Evolutionary conservation across 2,888 invertebrate species (phyloP).

Genomic region (Nemotelus nigrinus): DNA sequence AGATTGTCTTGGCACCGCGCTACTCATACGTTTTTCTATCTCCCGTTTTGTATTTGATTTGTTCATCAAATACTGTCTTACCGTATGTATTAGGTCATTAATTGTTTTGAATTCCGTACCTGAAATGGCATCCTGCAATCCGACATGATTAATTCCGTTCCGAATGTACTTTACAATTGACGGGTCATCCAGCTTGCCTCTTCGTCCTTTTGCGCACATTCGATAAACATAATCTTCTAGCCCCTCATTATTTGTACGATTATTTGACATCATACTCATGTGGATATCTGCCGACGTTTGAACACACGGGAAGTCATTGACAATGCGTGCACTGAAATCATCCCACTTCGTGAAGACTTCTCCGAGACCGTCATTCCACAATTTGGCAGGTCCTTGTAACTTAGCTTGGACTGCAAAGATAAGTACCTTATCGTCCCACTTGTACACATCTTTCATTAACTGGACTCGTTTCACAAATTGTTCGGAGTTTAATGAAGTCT

Average conservation of each 20-base stretch:
- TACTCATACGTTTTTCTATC: too few species aligned
- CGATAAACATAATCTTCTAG: neutral
- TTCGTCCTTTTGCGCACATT: neutral
- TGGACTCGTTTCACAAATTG: neutral
- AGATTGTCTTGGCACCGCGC: too few species aligned
- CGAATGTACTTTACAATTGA: neutral
- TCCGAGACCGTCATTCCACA: neutral
- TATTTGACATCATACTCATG: neutral
- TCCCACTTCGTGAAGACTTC: neutral
- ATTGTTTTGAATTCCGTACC: neutral
- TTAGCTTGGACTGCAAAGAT: slow-evolving; percentile 5
- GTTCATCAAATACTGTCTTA: too few species aligned
- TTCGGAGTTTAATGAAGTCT: neutral
- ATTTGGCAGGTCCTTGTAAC: neutral
- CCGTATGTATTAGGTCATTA: too few species aligned
- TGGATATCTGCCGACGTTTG: neutral
- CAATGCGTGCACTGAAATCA: neutral
- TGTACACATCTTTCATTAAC: neutral
- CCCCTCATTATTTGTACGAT: neutral
- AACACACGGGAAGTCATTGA: neutral
- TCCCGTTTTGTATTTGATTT: too few species aligned
- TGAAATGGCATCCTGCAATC: neutral
- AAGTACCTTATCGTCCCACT: neutral
- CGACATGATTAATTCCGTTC: neutral
- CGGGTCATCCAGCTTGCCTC: neutral